These are phyloP conservation scores for Nebria salina DNA, from an alignment of 2,888 invertebrate genomes.

Conservation along the genomic window DNA sequence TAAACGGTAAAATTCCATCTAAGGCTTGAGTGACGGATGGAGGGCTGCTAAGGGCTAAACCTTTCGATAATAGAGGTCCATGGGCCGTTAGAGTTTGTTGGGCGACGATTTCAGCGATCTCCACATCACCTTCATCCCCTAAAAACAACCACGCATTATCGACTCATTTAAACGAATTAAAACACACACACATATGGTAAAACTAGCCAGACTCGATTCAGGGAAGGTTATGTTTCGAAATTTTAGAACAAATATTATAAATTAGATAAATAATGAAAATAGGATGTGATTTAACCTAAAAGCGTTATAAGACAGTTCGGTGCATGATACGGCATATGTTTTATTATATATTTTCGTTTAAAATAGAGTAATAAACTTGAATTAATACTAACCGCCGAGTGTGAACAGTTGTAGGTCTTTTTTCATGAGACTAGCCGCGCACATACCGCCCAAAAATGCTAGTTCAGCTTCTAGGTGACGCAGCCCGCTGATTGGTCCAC, in stretches of 20 bases:
- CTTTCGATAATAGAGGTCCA: conserved; percentile 83
- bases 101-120: conserved; percentile 76
- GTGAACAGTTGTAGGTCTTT: conserved; percentile 77
- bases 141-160: conserved; percentile 38
- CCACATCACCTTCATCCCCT: conserved; percentile 77
- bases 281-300: too few species aligned
- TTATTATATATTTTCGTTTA: too few species aligned
- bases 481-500: conserved; percentile 63
- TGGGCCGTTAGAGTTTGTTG: conserved; percentile 68
- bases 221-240: too few species aligned
- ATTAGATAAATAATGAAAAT: too few species aligned
- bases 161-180: neutral
- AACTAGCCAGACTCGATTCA: too few species aligned
- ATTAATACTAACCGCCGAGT: conserved; percentile 64
- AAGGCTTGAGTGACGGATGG: conserved; percentile 90
- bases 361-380: neutral
- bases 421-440: conserved; percentile 88
- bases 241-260: too few species aligned
- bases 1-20: conserved; percentile 86
- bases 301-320: too few species aligned
- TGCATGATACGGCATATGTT: too few species aligned
- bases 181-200: too few species aligned
- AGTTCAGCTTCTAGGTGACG: conserved; percentile 89
- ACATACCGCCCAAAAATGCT: conserved; percentile 89
- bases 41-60: conserved; percentile 86